These are phyloP conservation scores for Liopterus haemorrhoidalis DNA, from an alignment of 2,888 invertebrate genomes.

Conservation along the genomic window DNA sequence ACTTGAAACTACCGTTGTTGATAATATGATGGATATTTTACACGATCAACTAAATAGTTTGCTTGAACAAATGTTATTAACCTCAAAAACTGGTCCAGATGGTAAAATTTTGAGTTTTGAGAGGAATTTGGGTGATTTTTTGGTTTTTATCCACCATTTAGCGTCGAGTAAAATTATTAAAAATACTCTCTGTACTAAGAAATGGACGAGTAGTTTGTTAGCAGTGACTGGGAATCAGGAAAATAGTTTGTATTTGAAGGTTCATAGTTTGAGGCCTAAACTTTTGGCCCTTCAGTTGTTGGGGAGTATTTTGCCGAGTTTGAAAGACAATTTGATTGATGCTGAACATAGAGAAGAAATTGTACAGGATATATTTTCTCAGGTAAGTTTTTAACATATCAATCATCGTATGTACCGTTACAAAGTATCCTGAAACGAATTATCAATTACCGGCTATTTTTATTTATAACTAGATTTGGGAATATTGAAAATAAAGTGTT, in stretches of 20 bases:
- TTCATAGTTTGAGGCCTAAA: constrained; percentile 49
- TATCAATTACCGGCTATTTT: no score
- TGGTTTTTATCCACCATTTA: constrained; percentile 52
- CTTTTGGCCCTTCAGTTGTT: constrained; percentile 51
- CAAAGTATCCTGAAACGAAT: no score
- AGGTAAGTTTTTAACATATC: no score
- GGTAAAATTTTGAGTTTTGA: constrained; percentile 39
- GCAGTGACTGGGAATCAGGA: constrained; percentile 41
- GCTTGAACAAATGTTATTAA: constrained; percentile 20
- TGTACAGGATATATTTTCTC: constrained; percentile 49
- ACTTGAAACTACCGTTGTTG: constrained; percentile 46
- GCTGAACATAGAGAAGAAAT: constrained; percentile 46
- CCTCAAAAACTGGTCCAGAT: constrained; percentile 8
- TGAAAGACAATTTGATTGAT: constrained; percentile 41
- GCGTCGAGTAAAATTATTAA: constrained; percentile 47
- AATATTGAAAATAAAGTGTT: no score
- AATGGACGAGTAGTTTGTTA: constrained; percentile 51
- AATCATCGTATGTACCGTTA: no score
- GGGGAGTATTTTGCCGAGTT: constrained; percentile 47
- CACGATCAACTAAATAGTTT: constrained; percentile 47
- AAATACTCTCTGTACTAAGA: constrained; percentile 45
- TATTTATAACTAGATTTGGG: no score
- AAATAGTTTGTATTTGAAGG: constrained; percentile 32
- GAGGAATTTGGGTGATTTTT: constrained; percentile 49
- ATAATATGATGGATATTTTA: constrained; percentile 50